Conservation (phyloP, 2,113 vertebrate genomes). For the Sardina pilchardus region DNA sequence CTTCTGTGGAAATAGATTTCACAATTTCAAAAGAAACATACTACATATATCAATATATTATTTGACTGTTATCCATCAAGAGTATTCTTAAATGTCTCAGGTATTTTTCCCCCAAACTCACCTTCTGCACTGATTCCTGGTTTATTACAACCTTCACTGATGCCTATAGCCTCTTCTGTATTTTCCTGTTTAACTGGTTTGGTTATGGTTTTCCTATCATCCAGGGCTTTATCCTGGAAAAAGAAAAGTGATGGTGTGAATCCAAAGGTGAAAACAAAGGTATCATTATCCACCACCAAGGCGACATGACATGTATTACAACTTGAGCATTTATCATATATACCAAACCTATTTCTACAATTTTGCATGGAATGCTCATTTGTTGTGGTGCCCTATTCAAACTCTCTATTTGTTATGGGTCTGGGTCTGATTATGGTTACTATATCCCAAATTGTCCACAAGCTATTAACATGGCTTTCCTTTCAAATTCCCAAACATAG, state of each 20-base stretch:
- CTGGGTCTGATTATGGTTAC: background rate
- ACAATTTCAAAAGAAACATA: background rate
- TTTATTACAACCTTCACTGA: constrained; percentile 43
- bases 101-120: background rate
- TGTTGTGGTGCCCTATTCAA: background rate
- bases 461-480: no score
- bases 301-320: background rate
- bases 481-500: background rate
- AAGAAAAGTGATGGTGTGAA: background rate
- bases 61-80: background rate
- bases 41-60: background rate
- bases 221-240: constrained; percentile 13
- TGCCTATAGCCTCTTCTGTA: constrained; percentile 39
- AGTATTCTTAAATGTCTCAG: background rate
- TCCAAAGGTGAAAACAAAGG: background rate
- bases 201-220: background rate
- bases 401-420: background rate
- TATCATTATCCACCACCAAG: background rate
- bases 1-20: background rate
- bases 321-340: background rate
- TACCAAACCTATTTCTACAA: background rate
- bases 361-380: background rate
- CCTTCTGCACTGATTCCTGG: background rate
- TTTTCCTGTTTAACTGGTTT: background rate
- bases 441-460: background rate